A percentile compares a stretch with the other conserved stretches of the same genome.
Conservation (phyloP, 2,888 invertebrate species). For the Sinohyriopsis cumingii region DNA sequence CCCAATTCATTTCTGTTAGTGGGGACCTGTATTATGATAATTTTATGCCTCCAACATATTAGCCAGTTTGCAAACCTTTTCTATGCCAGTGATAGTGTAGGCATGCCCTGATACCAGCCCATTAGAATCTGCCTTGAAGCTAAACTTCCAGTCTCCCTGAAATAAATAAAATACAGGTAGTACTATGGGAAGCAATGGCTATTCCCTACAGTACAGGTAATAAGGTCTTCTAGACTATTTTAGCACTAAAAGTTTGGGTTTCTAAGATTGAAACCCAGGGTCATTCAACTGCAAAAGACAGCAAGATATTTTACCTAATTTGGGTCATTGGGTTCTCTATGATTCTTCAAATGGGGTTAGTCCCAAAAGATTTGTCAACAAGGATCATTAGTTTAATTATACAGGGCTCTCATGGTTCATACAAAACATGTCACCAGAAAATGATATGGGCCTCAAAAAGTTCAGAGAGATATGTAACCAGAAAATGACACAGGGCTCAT, state of each 20-base stretch:
- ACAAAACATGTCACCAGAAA: neutral
- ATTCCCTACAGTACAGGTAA: neutral
- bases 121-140: constrained; percentile 68
- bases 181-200: neutral
- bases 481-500: too few species aligned
- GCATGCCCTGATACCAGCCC: constrained; percentile 74
- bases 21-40: neutral
- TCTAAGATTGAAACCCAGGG: neutral
- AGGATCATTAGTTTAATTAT: too few species aligned
- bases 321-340: too few species aligned
- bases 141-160: constrained; percentile 70
- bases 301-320: neutral
- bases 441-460: too few species aligned
- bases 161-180: constrained; percentile 7
- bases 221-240: neutral
- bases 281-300: neutral
- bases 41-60: neutral
- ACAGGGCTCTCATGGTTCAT: neutral
- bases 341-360: too few species aligned
- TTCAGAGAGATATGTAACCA: too few species aligned
- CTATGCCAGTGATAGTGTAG: constrained; percentile 73
- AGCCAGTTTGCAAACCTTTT: constrained; percentile 55
- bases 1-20: too few species aligned
- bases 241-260: neutral
- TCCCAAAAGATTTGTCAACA: too few species aligned